Conservation (phyloP, 2,888 invertebrate species). For the Girardia tigrina region DNA sequence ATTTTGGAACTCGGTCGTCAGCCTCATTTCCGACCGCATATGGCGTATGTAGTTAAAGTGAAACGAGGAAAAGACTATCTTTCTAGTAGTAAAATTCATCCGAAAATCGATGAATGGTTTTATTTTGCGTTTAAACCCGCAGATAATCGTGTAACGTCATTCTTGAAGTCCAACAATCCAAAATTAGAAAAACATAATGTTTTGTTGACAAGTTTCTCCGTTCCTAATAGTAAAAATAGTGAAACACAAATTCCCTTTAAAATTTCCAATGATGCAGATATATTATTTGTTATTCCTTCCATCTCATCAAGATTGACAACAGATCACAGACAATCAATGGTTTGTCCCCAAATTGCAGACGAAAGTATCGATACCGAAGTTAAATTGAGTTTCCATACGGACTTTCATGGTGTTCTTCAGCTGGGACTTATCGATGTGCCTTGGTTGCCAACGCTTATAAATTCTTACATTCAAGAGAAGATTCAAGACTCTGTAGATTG, state of each 20-base stretch:
- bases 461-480: constrained; percentile 32
- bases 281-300: constrained; percentile 30
- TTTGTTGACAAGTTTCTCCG: neutral
- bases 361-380: constrained; percentile 23
- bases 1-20: constrained; percentile 34
- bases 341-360: neutral
- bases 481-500: constrained; percentile 29
- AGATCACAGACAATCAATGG: constrained; percentile 30
- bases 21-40: constrained; percentile 31
- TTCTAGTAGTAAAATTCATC: constrained; percentile 7
- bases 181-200: constrained; percentile 9
- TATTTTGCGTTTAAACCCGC: constrained; percentile 31
- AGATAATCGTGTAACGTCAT: constrained; percentile 17
- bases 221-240: neutral
- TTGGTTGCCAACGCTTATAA: constrained; percentile 30
- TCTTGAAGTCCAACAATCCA: neutral
- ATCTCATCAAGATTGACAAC: constrained; percentile 25
- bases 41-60: constrained; percentile 33
- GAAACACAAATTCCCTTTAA: constrained; percentile 16
- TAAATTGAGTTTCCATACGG: constrained; percentile 33
- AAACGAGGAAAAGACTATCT: constrained; percentile 25
- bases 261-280: constrained; percentile 21
- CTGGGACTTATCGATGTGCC: constrained; percentile 30
- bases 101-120: constrained; percentile 27
- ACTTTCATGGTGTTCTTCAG: constrained; percentile 32